phyloP scores from a whole-genome alignment of 2,888 invertebrate species.

The Calliphora vomitoria region DNA sequence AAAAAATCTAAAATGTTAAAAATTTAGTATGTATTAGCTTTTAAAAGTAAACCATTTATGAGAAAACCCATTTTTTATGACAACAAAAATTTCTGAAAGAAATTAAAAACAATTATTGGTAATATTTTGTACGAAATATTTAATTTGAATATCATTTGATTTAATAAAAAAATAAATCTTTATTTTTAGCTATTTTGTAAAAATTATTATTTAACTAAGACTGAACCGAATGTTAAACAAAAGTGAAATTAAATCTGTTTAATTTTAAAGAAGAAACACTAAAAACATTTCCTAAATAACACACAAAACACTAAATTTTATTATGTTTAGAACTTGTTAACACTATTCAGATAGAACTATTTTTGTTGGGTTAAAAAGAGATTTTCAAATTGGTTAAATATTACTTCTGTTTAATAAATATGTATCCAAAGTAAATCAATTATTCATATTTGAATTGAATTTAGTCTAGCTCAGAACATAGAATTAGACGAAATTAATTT shows the following conservation, averaged over 20 bases:
- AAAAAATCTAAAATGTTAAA: constrained; percentile 32
- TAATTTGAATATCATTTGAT: not conserved
- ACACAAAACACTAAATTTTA: not conserved
- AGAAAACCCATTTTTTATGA: not conserved
- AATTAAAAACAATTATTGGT: constrained; percentile 50
- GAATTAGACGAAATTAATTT: no score
- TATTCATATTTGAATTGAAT: no score
- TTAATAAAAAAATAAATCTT: constrained; percentile 1
- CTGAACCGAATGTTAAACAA: constrained; percentile 61
- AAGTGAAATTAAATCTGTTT: constrained; percentile 1
- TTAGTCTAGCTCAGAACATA: no score
- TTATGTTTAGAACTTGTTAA: not conserved
- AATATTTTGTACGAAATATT: constrained; percentile 42
- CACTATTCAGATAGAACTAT: not conserved
- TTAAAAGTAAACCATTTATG: not conserved
- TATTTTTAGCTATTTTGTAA: constrained; percentile 4
- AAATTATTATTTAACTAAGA: constrained; percentile 70
- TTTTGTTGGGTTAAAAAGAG: no score
- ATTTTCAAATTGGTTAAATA: no score
- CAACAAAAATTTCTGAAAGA: constrained; percentile 68
- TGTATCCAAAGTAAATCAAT: no score
- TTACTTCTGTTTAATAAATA: no score
- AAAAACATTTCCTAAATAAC: constrained; percentile 32
- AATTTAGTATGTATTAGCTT: constrained; percentile 38
- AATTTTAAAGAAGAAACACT: constrained; percentile 12